Evolutionary conservation across 2,797 vertebrate genomes (phyloP).

Genomic region (Myotis planiceps): DNA sequence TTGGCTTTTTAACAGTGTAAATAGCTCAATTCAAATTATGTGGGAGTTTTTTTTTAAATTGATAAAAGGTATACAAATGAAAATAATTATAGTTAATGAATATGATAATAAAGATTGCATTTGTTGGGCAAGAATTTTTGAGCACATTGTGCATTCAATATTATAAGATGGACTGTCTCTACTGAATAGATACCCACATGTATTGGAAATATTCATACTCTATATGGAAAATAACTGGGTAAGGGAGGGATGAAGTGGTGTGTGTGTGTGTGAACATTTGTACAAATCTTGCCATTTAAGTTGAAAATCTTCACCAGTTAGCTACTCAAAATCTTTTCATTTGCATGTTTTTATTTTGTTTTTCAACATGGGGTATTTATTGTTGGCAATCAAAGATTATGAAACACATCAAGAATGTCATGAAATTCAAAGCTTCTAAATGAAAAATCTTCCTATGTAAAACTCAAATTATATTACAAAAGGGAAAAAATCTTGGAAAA

Average conservation of each 20-base stretch:
- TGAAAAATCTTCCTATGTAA: constrained; percentile 7
- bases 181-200: not conserved
- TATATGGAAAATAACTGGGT: not conserved
- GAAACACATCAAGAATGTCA: not conserved
- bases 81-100: constrained; percentile 33
- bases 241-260: not conserved
- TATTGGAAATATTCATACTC: not conserved
- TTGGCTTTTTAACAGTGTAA: constrained; percentile 34
- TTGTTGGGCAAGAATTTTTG: not conserved
- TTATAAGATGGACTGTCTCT: not conserved
- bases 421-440: not conserved
- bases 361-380: not conserved
- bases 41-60: constrained; percentile 16
- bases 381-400: not conserved
- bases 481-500: not conserved
- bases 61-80: constrained; percentile 39
- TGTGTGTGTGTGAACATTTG: not conserved
- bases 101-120: not conserved
- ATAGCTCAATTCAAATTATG: constrained; percentile 25
- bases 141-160: not conserved
- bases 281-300: not conserved
- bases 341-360: not conserved
- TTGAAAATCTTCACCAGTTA: not conserved
- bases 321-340: not conserved
- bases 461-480: not conserved